Percentiles rank a stretch among this genome's conserved stretches.
Evolutionary conservation across 2,113 vertebrate genomes (phyloP).

Genomic region (Brachyhypopomus gauderio): DNA sequence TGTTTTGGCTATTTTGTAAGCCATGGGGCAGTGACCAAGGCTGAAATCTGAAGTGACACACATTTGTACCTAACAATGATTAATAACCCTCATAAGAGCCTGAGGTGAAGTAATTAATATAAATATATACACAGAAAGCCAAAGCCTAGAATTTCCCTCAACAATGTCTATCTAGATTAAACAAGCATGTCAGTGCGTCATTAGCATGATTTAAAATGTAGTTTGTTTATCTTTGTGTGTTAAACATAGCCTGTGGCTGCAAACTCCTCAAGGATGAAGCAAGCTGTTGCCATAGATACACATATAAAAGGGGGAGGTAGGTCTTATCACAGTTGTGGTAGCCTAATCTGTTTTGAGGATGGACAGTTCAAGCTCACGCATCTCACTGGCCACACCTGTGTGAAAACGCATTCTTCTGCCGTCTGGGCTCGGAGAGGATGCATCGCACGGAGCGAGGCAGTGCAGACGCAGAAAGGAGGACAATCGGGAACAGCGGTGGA

Average conservation of each 20-base stretch:
- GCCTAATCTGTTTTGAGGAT: conserved; percentile 47
- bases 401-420: neutral
- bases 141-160: too few species aligned
- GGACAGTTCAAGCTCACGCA: conserved; percentile 46
- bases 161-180: too few species aligned
- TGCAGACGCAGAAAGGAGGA: neutral
- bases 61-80: conserved; percentile 1
- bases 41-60: neutral
- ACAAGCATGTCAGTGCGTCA: too few species aligned
- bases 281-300: conserved; percentile 62
- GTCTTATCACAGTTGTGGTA: conserved; percentile 42
- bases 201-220: neutral
- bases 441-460: neutral
- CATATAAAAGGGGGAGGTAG: conserved; percentile 47
- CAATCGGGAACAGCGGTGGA: neutral
- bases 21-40: neutral
- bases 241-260: neutral
- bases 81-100: neutral
- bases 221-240: conserved; percentile 4
- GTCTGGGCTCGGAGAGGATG: neutral
- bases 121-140: neutral
- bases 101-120: conserved; percentile 13
- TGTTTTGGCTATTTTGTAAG: neutral
- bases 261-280: neutral
- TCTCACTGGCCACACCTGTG: conserved; percentile 12